Conservation (phyloP, 2,797 vertebrate species). For the Urocyon cinereoargenteus region DNA sequence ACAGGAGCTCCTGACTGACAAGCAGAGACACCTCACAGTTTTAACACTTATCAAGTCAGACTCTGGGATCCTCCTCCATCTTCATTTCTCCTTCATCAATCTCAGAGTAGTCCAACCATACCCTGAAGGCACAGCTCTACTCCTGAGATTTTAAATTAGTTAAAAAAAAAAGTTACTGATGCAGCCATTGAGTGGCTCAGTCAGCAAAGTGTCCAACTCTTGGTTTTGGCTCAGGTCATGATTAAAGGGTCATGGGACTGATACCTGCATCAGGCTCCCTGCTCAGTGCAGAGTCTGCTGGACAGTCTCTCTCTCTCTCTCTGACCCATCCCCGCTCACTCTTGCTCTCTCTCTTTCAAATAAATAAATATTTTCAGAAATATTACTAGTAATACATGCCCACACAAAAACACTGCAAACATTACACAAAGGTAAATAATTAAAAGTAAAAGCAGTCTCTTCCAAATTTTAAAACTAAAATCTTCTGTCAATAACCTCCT, state of each 20-base stretch:
- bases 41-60: background rate
- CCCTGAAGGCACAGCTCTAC: background rate
- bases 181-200: background rate
- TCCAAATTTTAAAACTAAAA: background rate
- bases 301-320: background rate
- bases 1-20: background rate
- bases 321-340: background rate
- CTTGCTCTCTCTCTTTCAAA: background rate
- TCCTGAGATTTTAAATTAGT: background rate
- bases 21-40: background rate
- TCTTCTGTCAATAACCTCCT: background rate
- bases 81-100: background rate
- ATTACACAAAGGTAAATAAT: background rate
- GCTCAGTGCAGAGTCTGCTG: background rate
- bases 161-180: background rate
- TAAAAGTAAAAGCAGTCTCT: constrained; percentile 25
- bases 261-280: background rate
- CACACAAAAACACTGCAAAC: background rate
- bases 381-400: background rate
- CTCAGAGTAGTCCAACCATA: background rate
- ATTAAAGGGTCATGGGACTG: background rate
- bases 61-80: background rate
- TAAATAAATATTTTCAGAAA: background rate
- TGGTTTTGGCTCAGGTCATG: background rate
- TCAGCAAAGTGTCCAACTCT: no score